These are phyloP conservation scores for Hypolimnas misippus DNA, from an alignment of 2,888 invertebrate species.

Conservation along the genomic window DNA sequence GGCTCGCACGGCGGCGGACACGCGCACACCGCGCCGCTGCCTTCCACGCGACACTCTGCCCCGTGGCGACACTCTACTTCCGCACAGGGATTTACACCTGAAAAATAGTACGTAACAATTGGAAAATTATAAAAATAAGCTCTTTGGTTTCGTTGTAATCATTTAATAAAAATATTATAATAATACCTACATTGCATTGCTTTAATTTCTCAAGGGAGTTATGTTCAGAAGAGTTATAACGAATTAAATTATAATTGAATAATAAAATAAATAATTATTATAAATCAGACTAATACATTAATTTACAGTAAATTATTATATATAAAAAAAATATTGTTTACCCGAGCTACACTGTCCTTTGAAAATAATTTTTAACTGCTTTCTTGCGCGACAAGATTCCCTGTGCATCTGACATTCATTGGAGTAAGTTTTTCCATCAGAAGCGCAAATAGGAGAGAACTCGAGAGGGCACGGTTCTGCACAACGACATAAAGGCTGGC, in stretches of 20 bases:
- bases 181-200: no score
- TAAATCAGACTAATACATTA: no score
- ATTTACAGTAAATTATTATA: no score
- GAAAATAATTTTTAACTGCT: conserved; percentile 90
- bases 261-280: no score
- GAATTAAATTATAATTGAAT: no score
- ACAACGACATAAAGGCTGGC: conserved; percentile 92
- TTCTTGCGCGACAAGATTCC: conserved; percentile 90
- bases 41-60: conserved; percentile 93
- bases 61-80: conserved; percentile 90
- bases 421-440: conserved; percentile 91
- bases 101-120: no score
- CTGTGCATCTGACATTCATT: conserved; percentile 93
- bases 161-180: no score
- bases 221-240: no score
- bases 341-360: conserved; percentile 93
- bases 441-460: conserved; percentile 91
- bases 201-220: no score
- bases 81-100: conserved; percentile 93
- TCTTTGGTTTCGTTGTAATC: no score
- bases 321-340: no score
- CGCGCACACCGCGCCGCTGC: conserved; percentile 88
- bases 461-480: conserved; percentile 91
- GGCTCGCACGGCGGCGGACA: conserved; percentile 93
- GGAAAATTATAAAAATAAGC: no score